phyloP scores from a whole-genome alignment of 2,113 vertebrate species.

The Varanus salvator region DNA sequence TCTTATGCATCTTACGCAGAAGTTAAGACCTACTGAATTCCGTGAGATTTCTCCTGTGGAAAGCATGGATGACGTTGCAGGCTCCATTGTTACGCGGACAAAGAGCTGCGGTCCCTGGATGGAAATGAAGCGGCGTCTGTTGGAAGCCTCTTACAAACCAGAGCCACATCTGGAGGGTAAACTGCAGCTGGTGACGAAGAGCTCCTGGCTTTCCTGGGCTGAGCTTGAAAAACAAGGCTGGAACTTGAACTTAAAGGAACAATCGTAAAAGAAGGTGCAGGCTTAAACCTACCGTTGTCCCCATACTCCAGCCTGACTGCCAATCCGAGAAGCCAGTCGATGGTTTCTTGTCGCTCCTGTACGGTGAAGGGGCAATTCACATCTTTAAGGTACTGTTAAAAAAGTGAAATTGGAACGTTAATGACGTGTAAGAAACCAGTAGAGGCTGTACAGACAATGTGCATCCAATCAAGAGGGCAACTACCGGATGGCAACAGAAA shows the following conservation, averaged over 20 bases:
- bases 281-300: slow-evolving; percentile 87
- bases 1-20: not conserved
- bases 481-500: not conserved
- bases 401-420: not conserved
- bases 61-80: not conserved
- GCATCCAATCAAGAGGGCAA: not conserved
- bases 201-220: not conserved
- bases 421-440: not conserved
- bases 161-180: not conserved
- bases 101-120: not conserved
- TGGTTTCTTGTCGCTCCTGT: slow-evolving; percentile 86
- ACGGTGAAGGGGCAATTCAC: slow-evolving; percentile 91
- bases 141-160: not conserved
- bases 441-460: not conserved
- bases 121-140: not conserved
- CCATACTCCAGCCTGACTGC: slow-evolving; percentile 96
- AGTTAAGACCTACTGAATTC: not conserved
- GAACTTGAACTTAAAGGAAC: accelerated
- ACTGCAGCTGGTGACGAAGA: not conserved
- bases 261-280: accelerated
- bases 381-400: slow-evolving; percentile 89
- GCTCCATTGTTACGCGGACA: too few relatives aligned
- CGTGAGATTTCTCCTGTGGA: not conserved
- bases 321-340: slow-evolving; percentile 97
- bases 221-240: not conserved